A percentile compares a stretch with the other conserved stretches of the same genome.
These are phyloP conservation scores for Alosa alosa DNA, from an alignment of 2,113 vertebrate genomes.

Conservation along the genomic window DNA sequence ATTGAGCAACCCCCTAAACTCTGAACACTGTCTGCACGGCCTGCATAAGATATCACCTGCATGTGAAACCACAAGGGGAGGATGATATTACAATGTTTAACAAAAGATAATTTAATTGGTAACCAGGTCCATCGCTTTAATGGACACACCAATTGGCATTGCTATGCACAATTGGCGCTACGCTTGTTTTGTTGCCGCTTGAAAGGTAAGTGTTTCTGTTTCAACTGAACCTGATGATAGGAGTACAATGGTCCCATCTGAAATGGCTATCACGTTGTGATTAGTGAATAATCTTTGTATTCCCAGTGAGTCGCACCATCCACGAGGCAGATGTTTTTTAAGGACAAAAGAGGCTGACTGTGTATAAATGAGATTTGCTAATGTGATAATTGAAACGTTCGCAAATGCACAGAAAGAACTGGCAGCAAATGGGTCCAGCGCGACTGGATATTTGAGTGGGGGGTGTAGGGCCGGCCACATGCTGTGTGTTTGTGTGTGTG, in stretches of 20 bases:
- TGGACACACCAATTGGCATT: background rate
- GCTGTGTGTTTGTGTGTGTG: background rate
- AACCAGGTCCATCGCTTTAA: background rate
- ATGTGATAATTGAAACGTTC: conserved; percentile 46
- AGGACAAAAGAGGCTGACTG: conserved; percentile 2
- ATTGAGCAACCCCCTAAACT: background rate
- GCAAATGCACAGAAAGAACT: background rate
- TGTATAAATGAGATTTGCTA: conserved; percentile 55
- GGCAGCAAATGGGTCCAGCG: background rate
- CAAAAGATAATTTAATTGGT: background rate
- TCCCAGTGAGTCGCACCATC: background rate
- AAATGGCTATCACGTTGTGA: background rate
- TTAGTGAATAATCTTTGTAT: background rate
- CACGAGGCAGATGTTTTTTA: background rate
- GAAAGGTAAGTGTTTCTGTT: background rate
- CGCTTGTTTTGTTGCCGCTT: background rate
- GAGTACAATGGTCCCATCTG: background rate
- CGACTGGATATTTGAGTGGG: background rate
- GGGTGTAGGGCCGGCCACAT: background rate
- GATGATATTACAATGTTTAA: background rate
- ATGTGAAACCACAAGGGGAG: background rate
- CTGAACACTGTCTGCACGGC: background rate
- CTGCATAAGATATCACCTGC: background rate
- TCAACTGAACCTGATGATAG: background rate
- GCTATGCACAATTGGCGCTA: background rate